These are phyloP conservation scores for Danio rerio DNA, from an alignment of 2,113 vertebrate species.

Conservation along the genomic window DNA sequence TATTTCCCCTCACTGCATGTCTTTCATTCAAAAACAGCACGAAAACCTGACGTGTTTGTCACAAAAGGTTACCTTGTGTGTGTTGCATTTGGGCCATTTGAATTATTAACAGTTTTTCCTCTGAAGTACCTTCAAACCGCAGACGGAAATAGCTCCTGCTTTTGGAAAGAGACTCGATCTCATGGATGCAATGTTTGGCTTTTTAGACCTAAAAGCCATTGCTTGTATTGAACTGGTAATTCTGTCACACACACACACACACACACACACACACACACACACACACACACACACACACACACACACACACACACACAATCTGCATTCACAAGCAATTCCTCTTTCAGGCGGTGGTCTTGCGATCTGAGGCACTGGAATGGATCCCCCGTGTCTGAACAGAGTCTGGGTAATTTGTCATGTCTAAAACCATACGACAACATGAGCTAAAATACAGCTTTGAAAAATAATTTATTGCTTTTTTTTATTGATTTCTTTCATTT, in stretches of 20 bases:
- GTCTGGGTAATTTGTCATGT: slow-evolving; percentile 91
- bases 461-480: slow-evolving; percentile 99
- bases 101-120: slow-evolving; percentile 28
- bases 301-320: neutral
- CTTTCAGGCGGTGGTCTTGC: slow-evolving; percentile 27
- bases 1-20: too few species aligned
- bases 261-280: neutral
- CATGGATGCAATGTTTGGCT: slow-evolving; percentile 14
- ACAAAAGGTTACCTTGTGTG: slow-evolving; percentile 75
- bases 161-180: neutral
- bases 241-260: neutral
- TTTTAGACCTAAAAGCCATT: neutral
- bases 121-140: slow-evolving; percentile 19
- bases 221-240: neutral
- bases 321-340: neutral
- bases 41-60: slow-evolving; percentile 72
- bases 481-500: slow-evolving; percentile 76
- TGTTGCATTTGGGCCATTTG: slow-evolving; percentile 67
- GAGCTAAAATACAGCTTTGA: slow-evolving; percentile 95
- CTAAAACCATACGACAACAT: slow-evolving; percentile 94
- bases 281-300: neutral
- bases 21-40: slow-evolving; percentile 38
- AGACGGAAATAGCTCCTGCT: slow-evolving; percentile 31
- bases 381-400: slow-evolving; percentile 73
- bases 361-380: slow-evolving; percentile 66